Base-by-base conservation (phyloP, 2,113 vertebrate genomes). In the Cyanocitta stelleri region DNA sequence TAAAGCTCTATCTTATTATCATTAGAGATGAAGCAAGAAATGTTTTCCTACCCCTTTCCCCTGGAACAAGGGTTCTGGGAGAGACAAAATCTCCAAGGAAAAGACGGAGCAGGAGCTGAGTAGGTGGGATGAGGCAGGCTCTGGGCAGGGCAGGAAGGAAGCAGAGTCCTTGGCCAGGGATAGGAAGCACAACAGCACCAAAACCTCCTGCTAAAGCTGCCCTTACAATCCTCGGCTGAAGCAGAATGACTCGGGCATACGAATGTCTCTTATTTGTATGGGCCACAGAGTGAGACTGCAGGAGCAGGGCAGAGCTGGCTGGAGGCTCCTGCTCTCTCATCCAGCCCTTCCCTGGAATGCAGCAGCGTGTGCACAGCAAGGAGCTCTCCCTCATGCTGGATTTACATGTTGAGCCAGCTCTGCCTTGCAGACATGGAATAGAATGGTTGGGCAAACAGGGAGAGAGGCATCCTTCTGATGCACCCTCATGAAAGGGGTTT, bases 401-500 rank as follows among this genome's bases (percentile, higher is more conserved):
- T 51, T 67, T 44, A 4, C 30, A 4, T 30, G 55, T 35, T 48
- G 89, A n/a, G 12, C 72, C 16, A 79, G 56, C 56, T 63, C 43
- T 2, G 5, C 83, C 61, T 89, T 1, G 3, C 55, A 86, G 61
- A 3, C 43, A 7, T 1, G 16, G 11, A 5, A 11, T 5, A 7
- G 13, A 46, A n/a, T 1, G 51, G 29, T 7, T 0, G 0, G 16
- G 43, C 22, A 27, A 9, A 8, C 58, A 44, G 59, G 37, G 35
- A 51, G 46, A 32, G 35, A 71, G 22, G 37, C 54, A 7, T 16
- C 58, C 51, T 75, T 18, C 43, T 26, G 48, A 5, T 26, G 59
- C 23, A 10, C 16, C 48, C 43, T 39, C 22, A 3, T 24, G 46
- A n/a, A 51, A 86, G 0, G 3, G 33, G 4, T 17, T 49, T 32